Conservation (phyloP, 1,140 invertebrate genomes). For the Caerostris darwini region DNA sequence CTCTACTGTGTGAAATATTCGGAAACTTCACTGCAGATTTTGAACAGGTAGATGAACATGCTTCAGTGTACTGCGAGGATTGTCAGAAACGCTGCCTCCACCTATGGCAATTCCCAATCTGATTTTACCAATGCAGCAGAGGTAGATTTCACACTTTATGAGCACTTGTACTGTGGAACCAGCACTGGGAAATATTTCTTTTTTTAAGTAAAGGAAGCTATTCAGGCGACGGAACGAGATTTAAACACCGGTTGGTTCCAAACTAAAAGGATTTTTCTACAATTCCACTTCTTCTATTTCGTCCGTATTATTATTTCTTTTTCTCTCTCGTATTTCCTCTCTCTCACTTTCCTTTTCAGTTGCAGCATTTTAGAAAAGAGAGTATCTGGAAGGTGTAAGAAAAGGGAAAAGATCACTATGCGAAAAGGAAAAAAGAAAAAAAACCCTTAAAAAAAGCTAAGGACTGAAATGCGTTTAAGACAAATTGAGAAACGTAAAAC, state of each 20-base stretch:
- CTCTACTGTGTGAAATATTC: neutral
- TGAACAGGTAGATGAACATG: neutral
- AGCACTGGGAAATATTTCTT: neutral
- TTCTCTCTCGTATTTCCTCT: no score
- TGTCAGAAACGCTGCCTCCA: neutral
- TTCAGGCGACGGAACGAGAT: neutral
- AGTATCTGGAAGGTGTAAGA: neutral
- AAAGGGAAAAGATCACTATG: neutral
- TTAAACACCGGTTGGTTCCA: constrained; percentile 9
- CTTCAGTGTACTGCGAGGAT: neutral
- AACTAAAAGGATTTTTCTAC: constrained; percentile 40
- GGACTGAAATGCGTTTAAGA: constrained; percentile 24
- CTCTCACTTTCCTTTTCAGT: neutral
- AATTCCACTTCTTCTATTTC: neutral
- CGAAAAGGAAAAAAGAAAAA: neutral
- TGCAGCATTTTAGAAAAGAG: neutral
- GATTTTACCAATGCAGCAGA: constrained; percentile 7
- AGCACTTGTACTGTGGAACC: neutral
- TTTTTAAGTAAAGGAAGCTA: neutral
- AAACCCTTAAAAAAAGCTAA: neutral
- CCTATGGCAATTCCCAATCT: constrained; percentile 14
- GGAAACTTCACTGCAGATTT: neutral
- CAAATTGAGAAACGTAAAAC: constrained; percentile 46
- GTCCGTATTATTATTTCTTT: neutral
- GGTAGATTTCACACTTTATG: constrained; percentile 36